Percentiles rank a stretch among this genome's conserved stretches.
Conservation (phyloP, 1,140 invertebrate species). For the Drosophila virilis region DNA sequence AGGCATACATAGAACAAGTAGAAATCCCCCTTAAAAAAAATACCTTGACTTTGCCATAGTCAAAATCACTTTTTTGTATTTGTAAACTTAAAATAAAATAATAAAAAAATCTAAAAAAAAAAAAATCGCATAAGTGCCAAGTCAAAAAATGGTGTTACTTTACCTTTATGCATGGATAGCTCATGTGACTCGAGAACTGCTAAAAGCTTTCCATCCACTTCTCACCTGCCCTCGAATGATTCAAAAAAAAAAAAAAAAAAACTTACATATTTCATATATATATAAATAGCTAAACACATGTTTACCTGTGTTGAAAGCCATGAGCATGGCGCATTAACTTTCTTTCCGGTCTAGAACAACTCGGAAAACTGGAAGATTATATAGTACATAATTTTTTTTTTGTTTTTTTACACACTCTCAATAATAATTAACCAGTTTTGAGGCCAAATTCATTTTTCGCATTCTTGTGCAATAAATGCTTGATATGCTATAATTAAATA, state of each 20-base stretch:
- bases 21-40: conserved; percentile 1
- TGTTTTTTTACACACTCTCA: too few species aligned
- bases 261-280: conserved; percentile 14
- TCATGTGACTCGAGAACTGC: conserved; percentile 43
- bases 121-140: conserved; percentile 68
- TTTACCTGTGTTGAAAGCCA: not conserved
- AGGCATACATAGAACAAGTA: conserved; percentile 29
- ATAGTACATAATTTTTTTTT: not conserved
- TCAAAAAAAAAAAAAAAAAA: conserved; percentile 1
- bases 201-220: conserved; percentile 67
- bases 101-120: conserved; percentile 45
- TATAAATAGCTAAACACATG: conserved; percentile 3
- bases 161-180: not conserved
- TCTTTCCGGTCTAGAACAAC: conserved; percentile 15
- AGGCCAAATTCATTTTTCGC: conserved; percentile 3
- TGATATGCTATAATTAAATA: not conserved
- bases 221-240: conserved; percentile 47
- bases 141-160: conserved; percentile 33
- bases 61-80: conserved; percentile 60
- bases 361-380: not conserved
- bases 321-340: conserved; percentile 1
- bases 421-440: not conserved
- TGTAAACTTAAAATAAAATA: conserved; percentile 55
- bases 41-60: conserved; percentile 46
- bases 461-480: conserved; percentile 8